A percentile compares a stretch with the other conserved stretches of the same genome.
These are phyloP conservation scores for Nemotelus nigrinus DNA, from an alignment of 2,888 invertebrate genomes.

Conservation along the genomic window DNA sequence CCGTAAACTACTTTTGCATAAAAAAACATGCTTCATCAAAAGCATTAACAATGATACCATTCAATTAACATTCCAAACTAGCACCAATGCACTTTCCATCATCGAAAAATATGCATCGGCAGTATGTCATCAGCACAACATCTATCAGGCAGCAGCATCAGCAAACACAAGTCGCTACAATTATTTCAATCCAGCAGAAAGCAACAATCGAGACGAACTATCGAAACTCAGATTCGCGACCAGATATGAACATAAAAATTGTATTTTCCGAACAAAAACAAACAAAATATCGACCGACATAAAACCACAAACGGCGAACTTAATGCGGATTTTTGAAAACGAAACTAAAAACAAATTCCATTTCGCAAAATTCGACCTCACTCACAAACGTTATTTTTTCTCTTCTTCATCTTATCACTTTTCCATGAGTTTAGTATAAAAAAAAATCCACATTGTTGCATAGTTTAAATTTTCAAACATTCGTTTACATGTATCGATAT, in stretches of 20 bases:
- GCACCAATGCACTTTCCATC: constrained; percentile 36
- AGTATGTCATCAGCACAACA: constrained; percentile 20
- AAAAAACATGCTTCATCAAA: too few species aligned
- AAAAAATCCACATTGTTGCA: background rate
- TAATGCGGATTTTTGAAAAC: background rate
- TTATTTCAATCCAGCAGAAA: constrained; percentile 7
- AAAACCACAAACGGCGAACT: too few species aligned
- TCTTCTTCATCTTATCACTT: constrained; percentile 33
- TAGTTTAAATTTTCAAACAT: background rate
- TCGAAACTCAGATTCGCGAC: background rate
- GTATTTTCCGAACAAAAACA: constrained; percentile 22
- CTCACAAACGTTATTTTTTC: constrained; percentile 21
- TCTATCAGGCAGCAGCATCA: constrained; percentile 19
- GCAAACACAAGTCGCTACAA: background rate
- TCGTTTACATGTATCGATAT: too few species aligned
- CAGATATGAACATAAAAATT: constrained; percentile 32
- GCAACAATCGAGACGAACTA: constrained; percentile 4
- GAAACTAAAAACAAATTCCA: background rate
- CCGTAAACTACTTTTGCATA: too few species aligned
- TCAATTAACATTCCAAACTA: background rate
- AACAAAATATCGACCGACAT: too few species aligned
- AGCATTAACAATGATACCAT: background rate
- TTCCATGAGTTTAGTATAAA: constrained; percentile 28
- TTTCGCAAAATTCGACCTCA: constrained; percentile 21
- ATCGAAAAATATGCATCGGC: constrained; percentile 1